Base-by-base conservation (phyloP, 2,888 invertebrate species). In the Tryphoninae sp. region DNA sequence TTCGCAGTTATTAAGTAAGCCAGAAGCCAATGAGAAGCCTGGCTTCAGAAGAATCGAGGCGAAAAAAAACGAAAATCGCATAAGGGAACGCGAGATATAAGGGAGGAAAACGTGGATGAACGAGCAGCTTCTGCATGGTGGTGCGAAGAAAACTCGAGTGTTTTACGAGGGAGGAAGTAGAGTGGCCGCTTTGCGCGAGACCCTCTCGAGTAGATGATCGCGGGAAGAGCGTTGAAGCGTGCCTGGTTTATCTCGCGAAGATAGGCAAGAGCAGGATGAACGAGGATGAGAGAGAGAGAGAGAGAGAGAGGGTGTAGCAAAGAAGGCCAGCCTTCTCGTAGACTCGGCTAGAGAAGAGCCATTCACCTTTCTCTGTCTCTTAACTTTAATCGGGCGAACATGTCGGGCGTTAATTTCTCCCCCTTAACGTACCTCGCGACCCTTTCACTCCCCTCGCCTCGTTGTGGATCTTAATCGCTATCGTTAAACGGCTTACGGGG, bases 391-490 rank as follows among this genome's bases (percentile, higher is more conserved):
- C 77, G 77, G 68, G 26, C 61, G 77, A 73, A 81, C 72, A 81
- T 69, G 55, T 67, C 45, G 76, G 75, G 77, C 84, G 77, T 83
- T 87, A 86, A 87, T 87, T 86, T 84, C 76, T 42, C 69, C 80
- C 78, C 33, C 80, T 74, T 86, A 86, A 86, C 81, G 83, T 80
- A 23, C 83, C 72, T 73, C 67, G 33, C 33, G 33, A 33, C 33
- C 33, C 33, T 33, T 33, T 33, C 33, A 33, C 33, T 33, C 33
- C 33, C 33, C 33, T 33, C 33, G 33, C 76, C 82, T 84, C 80
- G 59, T 59, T 53, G 61, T 49, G 82, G 83, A 83, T 85, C 86
- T 86, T 86, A 85, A 88, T 88, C 85, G 86, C 82, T 81, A 88
- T 88, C 84, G 85, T 87, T 85, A 84, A 84, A 83, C 81, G 75